phyloP scores from a whole-genome alignment of 1,140 invertebrate genomes.

The Hycleus cichorii region DNA sequence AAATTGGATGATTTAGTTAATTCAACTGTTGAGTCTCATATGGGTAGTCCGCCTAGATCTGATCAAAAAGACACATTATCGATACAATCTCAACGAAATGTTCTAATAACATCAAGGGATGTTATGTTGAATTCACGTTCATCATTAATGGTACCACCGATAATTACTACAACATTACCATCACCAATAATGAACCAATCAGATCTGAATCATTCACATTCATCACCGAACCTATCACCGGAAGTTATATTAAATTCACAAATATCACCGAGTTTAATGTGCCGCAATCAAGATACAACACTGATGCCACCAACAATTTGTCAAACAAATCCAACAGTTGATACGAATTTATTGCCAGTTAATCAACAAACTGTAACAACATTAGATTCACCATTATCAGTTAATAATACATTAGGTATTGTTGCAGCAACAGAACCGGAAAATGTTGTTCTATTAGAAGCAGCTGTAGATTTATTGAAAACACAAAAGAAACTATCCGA shows the following conservation, averaged over 20 bases:
- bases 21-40: slow-evolving; percentile 52
- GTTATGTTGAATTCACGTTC: slow-evolving; percentile 43
- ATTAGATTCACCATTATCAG: slow-evolving; percentile 23
- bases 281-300: slow-evolving; percentile 37
- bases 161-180: slow-evolving; percentile 24
- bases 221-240: slow-evolving; percentile 45
- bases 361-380: slow-evolving; percentile 34
- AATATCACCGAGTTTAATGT: slow-evolving; percentile 51
- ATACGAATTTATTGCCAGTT: slow-evolving; percentile 14
- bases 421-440: slow-evolving; percentile 50
- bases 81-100: slow-evolving; percentile 38
- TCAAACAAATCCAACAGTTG: slow-evolving; percentile 14
- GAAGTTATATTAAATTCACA: slow-evolving; percentile 56
- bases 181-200: slow-evolving; percentile 24
- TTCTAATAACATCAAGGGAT: slow-evolving; percentile 47
- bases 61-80: slow-evolving; percentile 32
- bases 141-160: slow-evolving; percentile 35
- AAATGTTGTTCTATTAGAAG: slow-evolving; percentile 57
- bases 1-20: slow-evolving; percentile 59
- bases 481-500: slow-evolving; percentile 36
- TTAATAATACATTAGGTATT: slow-evolving; percentile 3
- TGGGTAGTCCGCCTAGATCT: slow-evolving; percentile 39
- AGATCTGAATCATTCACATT: slow-evolving; percentile 31
- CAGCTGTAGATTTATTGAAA: slow-evolving; percentile 51
- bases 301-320: slow-evolving; percentile 35